Evolutionary conservation across 1,140 invertebrate species (phyloP).

Genomic region (Pachyrhynchus sulphureomaculatus): DNA sequence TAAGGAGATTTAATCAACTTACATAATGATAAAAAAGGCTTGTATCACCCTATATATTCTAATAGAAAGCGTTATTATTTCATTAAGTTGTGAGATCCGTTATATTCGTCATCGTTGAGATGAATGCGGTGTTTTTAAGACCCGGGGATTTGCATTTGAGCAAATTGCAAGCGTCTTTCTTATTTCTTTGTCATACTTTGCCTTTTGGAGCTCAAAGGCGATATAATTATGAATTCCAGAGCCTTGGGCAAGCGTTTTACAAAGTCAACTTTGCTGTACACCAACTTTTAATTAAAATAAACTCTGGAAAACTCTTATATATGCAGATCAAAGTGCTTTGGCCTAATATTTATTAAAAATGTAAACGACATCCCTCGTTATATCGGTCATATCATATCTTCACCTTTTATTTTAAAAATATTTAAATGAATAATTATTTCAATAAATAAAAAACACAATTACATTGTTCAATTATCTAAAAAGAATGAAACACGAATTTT

Average conservation of each 20-base stretch:
- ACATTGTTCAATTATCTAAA: too few relatives aligned
- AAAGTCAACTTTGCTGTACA: slow-evolving; percentile 42
- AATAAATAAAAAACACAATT: too few relatives aligned
- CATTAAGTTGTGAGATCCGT: not conserved
- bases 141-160: not conserved
- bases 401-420: too few relatives aligned
- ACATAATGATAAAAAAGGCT: too few relatives aligned
- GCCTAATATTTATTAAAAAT: slow-evolving; percentile 43
- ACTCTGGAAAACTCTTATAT: slow-evolving; percentile 36
- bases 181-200: slow-evolving; percentile 30
- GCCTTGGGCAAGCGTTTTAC: slow-evolving; percentile 37
- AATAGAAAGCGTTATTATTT: slow-evolving; percentile 7
- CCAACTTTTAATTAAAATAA: slow-evolving; percentile 48
- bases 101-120: not conserved
- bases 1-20: too few relatives aligned
- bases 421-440: too few relatives aligned
- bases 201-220: slow-evolving; percentile 39
- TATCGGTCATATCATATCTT: not conserved
- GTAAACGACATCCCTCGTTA: slow-evolving; percentile 15
- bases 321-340: slow-evolving; percentile 43
- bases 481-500: too few relatives aligned
- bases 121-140: not conserved
- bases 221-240: slow-evolving; percentile 46
- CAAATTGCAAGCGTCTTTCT: slow-evolving; percentile 16
- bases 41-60: not conserved